phyloP scores from a whole-genome alignment of 2,888 invertebrate genomes.

The Ochropacha duplaris region DNA sequence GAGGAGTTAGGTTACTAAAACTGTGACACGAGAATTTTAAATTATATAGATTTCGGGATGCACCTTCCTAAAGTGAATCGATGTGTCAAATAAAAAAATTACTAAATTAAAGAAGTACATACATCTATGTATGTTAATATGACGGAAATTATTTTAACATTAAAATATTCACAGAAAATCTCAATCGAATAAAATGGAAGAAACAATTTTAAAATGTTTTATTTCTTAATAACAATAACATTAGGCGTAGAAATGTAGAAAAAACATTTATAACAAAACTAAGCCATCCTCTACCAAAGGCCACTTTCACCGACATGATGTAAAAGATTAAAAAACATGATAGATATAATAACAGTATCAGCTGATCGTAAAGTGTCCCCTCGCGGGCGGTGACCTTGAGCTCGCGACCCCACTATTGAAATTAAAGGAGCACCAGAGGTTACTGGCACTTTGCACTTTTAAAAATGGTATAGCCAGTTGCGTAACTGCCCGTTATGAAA shows the following conservation, averaged over 20 bases:
- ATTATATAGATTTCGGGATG: too few species aligned
- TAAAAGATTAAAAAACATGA: neutral
- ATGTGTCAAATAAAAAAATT: too few species aligned
- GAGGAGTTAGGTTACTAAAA: too few species aligned
- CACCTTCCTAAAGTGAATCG: too few species aligned
- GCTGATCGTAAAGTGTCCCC: slow-evolving; percentile 80
- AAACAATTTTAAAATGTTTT: too few species aligned
- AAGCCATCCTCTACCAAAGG: neutral
- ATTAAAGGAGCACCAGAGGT: slow-evolving; percentile 76
- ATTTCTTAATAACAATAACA: neutral
- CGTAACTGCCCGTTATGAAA: slow-evolving; percentile 26
- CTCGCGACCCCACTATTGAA: slow-evolving; percentile 80
- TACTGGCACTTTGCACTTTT: slow-evolving; percentile 80
- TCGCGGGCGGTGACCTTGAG: slow-evolving; percentile 73
- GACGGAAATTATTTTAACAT: too few species aligned
- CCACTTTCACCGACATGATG: neutral
- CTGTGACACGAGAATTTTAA: too few species aligned
- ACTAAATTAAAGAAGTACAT: too few species aligned
- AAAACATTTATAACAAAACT: neutral
- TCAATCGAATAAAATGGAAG: too few species aligned
- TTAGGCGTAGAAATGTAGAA: neutral
- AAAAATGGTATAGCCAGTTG: slow-evolving; percentile 59
- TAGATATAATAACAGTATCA: slow-evolving; percentile 37
- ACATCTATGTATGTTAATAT: too few species aligned
- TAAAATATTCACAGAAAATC: too few species aligned